Conservation (phyloP, 2,113 vertebrate species). For the Procavia capensis region DNA sequence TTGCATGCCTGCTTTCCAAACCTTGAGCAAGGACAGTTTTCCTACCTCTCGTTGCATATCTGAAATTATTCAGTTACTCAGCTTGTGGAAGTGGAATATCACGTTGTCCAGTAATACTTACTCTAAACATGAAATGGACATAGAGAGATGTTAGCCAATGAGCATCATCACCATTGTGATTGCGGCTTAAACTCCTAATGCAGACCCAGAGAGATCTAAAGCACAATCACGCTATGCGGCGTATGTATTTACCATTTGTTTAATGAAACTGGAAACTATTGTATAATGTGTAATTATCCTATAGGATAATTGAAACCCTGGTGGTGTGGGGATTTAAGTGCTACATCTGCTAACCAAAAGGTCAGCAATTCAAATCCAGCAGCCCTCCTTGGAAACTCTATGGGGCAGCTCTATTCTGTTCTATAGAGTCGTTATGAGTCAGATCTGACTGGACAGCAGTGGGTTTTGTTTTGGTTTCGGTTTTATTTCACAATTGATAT, state of each 20-base stretch:
- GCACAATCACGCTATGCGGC: background rate
- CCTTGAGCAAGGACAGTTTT: background rate
- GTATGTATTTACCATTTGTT: background rate
- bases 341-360: too few species aligned
- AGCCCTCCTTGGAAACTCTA: too few species aligned
- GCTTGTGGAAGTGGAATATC: constrained; percentile 21
- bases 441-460: too few species aligned
- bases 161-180: background rate
- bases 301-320: too few species aligned
- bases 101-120: constrained; percentile 30
- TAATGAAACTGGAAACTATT: constrained; percentile 57
- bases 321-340: too few species aligned
- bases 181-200: background rate
- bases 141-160: background rate
- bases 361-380: too few species aligned
- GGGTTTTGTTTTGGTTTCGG: too few species aligned
- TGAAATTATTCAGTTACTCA: constrained; percentile 47
- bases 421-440: too few species aligned
- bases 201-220: background rate
- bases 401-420: too few species aligned
- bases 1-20: constrained; percentile 19
- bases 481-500: constrained; percentile 57
- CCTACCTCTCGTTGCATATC: background rate
- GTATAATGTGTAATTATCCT: background rate
- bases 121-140: constrained; percentile 17